Base-by-base conservation (phyloP, 2,888 invertebrate species). In the Mesopsocus fuscifrons region DNA sequence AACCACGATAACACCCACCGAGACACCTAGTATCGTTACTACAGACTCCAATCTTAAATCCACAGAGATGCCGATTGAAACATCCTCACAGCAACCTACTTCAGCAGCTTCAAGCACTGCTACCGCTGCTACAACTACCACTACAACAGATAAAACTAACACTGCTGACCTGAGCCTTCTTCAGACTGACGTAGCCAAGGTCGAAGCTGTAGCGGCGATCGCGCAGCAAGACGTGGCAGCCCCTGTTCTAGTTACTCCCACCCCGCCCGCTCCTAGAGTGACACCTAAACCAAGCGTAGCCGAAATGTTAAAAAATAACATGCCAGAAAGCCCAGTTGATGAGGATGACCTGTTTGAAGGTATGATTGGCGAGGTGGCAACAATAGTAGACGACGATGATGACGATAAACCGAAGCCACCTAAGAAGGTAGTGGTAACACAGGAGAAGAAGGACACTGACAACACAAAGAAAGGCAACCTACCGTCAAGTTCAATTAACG, bases 261-360 rank as follows among this genome's bases (percentile, higher is more conserved):
- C 34, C 3, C 33, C 16, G 6, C 11, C 26, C 6, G 11, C 26
- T 9, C 6, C 6, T 11, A 6, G 8, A 6, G 8, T 9, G 11
- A 26, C 11, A 9, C 8, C 6, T 9, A 11, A 26, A 11, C 8
- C 11, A 11, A 11, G 6, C 20, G 20, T 20, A 3, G 16, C 15
- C 6, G 5, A 38, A 20, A 31, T 21, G 15, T 26, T 41, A 13
- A 32, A 35, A 13, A 17, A 41, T 11, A 20, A 11, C 41, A 3
- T 9, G 41, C 20, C 32, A 3, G 31, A 32, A 15, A 34, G 13
- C n/a, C 11, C n/a, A 16, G 23, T 31, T 18, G 44, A 42, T 18
- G 31, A 42, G 15, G 38, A 44, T 31, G 44, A 44, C 20, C 38
- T 44, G 22, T 41, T 44, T 31, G 41, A 41, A 22, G 38, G 40